These are phyloP conservation scores for Nephila pilipes DNA, from an alignment of 1,140 invertebrate species.

Conservation along the genomic window DNA sequence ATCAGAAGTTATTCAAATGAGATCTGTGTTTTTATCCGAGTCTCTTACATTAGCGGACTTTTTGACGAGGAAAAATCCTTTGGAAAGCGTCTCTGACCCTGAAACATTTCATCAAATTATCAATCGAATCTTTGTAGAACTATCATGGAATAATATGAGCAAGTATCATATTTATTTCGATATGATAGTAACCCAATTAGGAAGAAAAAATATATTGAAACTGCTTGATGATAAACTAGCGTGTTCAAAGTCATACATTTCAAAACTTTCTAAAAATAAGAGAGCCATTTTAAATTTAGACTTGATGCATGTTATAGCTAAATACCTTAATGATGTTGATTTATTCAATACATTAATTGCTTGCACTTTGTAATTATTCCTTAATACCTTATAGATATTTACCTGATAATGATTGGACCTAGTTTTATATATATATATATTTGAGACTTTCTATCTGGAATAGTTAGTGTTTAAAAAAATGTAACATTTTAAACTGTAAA, in stretches of 20 bases:
- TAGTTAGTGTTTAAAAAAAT: no score
- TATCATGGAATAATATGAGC: not conserved
- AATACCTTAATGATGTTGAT: not conserved
- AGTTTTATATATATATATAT: no score
- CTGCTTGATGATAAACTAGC: not conserved
- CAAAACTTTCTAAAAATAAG: not conserved
- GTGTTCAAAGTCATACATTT: no score
- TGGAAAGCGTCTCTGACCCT: not conserved
- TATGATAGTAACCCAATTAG: not conserved
- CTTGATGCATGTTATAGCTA: not conserved
- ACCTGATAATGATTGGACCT: no score
- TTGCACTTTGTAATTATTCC: no score
- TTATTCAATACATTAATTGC: not conserved
- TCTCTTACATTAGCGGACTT: not conserved
- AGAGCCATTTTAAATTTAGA: not conserved
- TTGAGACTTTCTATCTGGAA: no score
- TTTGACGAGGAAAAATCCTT: not conserved
- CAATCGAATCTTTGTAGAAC: not conserved
- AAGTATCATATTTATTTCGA: conserved; percentile 13
- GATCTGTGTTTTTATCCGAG: not conserved
- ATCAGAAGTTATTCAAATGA: conserved; percentile 8
- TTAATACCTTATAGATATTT: no score
- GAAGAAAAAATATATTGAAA: not conserved
- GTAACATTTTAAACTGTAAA: no score
- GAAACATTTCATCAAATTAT: not conserved